Base-by-base conservation (phyloP, 2,113 vertebrate species). In the Gasterosteus nipponicus region DNA sequence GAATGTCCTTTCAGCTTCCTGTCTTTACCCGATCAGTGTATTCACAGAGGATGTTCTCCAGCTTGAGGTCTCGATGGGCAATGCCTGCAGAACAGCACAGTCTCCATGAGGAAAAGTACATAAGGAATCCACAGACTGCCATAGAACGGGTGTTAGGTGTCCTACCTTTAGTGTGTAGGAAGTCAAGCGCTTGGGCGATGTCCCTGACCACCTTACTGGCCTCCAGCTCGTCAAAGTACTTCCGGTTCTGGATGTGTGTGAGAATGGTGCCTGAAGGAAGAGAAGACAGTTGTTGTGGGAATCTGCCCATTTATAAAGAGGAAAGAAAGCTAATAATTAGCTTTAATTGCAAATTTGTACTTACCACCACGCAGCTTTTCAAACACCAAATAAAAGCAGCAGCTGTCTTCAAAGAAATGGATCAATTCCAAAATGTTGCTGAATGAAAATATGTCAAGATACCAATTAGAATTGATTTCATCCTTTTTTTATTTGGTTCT, bases 341-440 rank as follows among this genome's bases (percentile, higher is more conserved):
- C 58, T 15, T 4, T 44, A 19, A 26, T 1, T 57, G 38, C 7
- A 38, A 6, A 16, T 51, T 81, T 80, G 67, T 81, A 22, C 22
- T 83, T 94, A 98, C 98, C 98, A 94, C 98, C 98, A 89, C 92
- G 91, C 31, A 99, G 91, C 92, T 99, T 99, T 94, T 99, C 98
- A 94, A 99, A 99, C 74, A 99, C 97, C 93, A 99, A 94, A 92
- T 98, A 99, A 92, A 98, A 99, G 84, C 95, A 95, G 79, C 92
- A 70, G 54, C 94, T 95, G 82, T 99, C 97, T 94, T 99, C 98
- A 92, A 98, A 98, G 92, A 99, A 99, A 86, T 99, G 96, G 80
- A 96, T 95, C 87, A 99, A 85, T 86, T 98, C 97, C 94, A 99
- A 94, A 92, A 99, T 96, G 90, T 99, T 98, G 93, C 98, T 99